Evolutionary conservation across 2,797 vertebrate genomes (phyloP).

Genomic region (Diplodus sargus): DNA sequence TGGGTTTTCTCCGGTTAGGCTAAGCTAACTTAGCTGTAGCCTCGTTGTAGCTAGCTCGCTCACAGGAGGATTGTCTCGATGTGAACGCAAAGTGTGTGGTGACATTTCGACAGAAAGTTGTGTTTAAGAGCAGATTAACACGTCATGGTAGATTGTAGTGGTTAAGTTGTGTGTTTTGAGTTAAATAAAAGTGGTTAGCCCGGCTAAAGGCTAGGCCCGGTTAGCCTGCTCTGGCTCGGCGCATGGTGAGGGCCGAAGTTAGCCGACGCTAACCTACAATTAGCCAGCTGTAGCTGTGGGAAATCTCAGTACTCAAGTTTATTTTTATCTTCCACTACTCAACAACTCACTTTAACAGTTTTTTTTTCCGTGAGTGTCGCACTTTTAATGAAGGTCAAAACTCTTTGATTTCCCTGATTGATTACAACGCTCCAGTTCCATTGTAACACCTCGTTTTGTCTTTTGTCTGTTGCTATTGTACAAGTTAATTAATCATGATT

Average conservation of each 20-base stretch:
- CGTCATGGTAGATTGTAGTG: rapidly evolving
- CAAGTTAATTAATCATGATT: too few relatives aligned
- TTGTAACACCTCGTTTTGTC: slow-evolving; percentile 10
- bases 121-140: rapidly evolving
- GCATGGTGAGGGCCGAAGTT: slow-evolving; percentile 75
- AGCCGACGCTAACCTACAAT: slow-evolving; percentile 55
- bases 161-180: rapidly evolving
- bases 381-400: rapidly evolving
- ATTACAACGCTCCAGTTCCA: background rate
- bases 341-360: rapidly evolving
- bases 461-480: slow-evolving; percentile 37
- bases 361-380: background rate
- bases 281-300: slow-evolving; percentile 12
- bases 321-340: rapidly evolving
- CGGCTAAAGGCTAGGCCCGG: background rate
- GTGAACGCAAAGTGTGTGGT: rapidly evolving
- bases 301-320: rapidly evolving
- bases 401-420: rapidly evolving
- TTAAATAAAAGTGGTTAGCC: too few relatives aligned
- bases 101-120: background rate
- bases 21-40: slow-evolving; percentile 34
- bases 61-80: rapidly evolving
- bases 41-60: background rate
- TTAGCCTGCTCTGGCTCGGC: slow-evolving; percentile 33
- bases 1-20: background rate